Evolutionary conservation across 1,140 invertebrate genomes (phyloP).

Genomic region (Drosophila gunungcola): DNA sequence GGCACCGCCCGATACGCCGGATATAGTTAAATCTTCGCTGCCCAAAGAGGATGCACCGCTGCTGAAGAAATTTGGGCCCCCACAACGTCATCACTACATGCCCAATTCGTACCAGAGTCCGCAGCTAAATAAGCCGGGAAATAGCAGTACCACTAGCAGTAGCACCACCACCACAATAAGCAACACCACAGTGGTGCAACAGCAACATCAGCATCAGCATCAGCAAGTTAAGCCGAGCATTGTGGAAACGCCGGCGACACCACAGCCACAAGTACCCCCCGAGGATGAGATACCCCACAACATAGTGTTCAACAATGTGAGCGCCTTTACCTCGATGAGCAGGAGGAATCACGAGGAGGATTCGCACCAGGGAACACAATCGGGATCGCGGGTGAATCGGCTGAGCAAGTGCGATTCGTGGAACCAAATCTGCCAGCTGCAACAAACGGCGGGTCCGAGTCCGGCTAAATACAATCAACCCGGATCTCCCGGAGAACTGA

Average conservation of each 20-base stretch:
- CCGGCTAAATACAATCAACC: conserved; percentile 60
- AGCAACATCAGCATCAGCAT: conserved; percentile 15
- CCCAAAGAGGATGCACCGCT: conserved; percentile 78
- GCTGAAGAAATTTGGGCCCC: conserved; percentile 80
- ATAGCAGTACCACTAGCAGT: conserved; percentile 14
- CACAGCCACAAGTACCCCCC: conserved; percentile 46
- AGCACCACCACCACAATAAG: conserved; percentile 14
- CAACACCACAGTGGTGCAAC: conserved; percentile 32
- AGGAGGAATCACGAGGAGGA: conserved; percentile 62
- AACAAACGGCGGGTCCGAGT: conserved; percentile 45
- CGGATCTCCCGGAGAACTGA: conserved; percentile 85
- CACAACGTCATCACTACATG: conserved; percentile 78
- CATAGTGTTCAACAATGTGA: conserved; percentile 81
- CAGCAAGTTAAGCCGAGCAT: conserved; percentile 65
- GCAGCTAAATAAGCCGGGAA: conserved; percentile 43
- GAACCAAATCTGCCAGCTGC: conserved; percentile 87
- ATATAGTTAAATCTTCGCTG: conserved; percentile 81
- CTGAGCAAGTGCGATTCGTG: conserved; percentile 93
- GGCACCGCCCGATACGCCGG: conserved; percentile 75
- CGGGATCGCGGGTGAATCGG: conserved; percentile 69
- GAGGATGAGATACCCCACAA: conserved; percentile 82
- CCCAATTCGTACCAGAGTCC: conserved; percentile 82
- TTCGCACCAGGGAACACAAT: conserved; percentile 20
- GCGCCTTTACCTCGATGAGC: conserved; percentile 70
- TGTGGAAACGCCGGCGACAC: conserved; percentile 75